These are phyloP conservation scores for Aethes cnicana DNA, from an alignment of 2,888 invertebrate species.

Conservation along the genomic window DNA sequence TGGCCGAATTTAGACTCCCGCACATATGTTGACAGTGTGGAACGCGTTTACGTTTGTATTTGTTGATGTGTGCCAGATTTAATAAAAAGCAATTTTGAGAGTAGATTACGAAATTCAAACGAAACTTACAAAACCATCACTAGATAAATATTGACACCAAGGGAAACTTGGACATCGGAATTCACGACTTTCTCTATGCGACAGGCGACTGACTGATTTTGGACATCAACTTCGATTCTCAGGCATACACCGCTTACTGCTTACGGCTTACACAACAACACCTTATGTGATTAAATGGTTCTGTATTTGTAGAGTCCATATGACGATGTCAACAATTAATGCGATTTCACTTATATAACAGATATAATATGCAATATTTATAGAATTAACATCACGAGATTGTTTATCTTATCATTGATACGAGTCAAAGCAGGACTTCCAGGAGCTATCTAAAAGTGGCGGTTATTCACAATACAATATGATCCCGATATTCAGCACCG, in stretches of 20 bases:
- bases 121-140: conserved; percentile 53
- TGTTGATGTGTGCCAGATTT: conserved; percentile 5
- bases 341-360: conserved; percentile 17
- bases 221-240: conserved; percentile 40
- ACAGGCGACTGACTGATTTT: conserved; percentile 42
- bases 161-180: conserved; percentile 50
- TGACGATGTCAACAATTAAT: conserved; percentile 33
- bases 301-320: conserved; percentile 23
- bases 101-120: conserved; percentile 35
- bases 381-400: not conserved
- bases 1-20: conserved; percentile 36
- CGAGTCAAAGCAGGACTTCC: conserved; percentile 34
- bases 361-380: not conserved
- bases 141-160: conserved; percentile 53
- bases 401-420: conserved; percentile 4
- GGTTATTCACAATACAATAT: conserved; percentile 62
- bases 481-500: conserved; percentile 62
- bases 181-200: conserved; percentile 63
- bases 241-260: conserved; percentile 28
- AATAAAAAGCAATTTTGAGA: not conserved
- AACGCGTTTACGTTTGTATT: conserved; percentile 7
- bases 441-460: conserved; percentile 55
- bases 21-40: conserved; percentile 31
- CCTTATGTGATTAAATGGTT: conserved; percentile 30
- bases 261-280: conserved; percentile 34